Percentiles rank a stretch among this genome's conserved stretches.
Evolutionary conservation across 1,140 invertebrate species (phyloP).

Genomic region (Hyphantria cunea): DNA sequence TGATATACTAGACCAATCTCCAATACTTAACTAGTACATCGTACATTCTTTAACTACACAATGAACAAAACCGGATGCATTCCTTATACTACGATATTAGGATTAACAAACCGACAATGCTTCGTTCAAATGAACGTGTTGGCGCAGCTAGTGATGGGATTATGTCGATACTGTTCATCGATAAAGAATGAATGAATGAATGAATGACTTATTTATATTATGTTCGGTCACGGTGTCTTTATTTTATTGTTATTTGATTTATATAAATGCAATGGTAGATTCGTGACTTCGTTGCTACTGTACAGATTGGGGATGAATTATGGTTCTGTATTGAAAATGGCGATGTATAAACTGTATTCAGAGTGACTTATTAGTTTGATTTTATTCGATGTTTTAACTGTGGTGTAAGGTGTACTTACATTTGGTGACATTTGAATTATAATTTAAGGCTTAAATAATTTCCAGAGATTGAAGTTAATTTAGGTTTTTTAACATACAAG

Average conservation of each 20-base stretch:
- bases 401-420: no score
- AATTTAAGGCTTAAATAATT: no score
- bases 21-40: no score
- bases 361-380: neutral
- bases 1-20: no score
- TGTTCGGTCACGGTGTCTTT: slow-evolving; percentile 14
- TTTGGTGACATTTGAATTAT: no score
- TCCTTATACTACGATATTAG: slow-evolving; percentile 1
- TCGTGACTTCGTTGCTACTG: neutral
- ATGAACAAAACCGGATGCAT: slow-evolving; percentile 25
- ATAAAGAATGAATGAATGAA: slow-evolving; percentile 14
- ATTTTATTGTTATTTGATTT: neutral
- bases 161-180: slow-evolving; percentile 9
- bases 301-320: neutral
- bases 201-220: neutral
- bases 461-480: no score
- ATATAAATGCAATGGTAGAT: slow-evolving; percentile 5
- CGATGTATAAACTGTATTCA: neutral
- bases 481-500: no score
- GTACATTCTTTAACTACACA: neutral
- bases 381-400: neutral
- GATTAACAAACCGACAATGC: slow-evolving; percentile 14
- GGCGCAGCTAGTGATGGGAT: slow-evolving; percentile 16
- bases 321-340: neutral
- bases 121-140: slow-evolving; percentile 5